Evolutionary conservation across 2,888 invertebrate species (phyloP).

Genomic region (Uropetala carovei): DNA sequence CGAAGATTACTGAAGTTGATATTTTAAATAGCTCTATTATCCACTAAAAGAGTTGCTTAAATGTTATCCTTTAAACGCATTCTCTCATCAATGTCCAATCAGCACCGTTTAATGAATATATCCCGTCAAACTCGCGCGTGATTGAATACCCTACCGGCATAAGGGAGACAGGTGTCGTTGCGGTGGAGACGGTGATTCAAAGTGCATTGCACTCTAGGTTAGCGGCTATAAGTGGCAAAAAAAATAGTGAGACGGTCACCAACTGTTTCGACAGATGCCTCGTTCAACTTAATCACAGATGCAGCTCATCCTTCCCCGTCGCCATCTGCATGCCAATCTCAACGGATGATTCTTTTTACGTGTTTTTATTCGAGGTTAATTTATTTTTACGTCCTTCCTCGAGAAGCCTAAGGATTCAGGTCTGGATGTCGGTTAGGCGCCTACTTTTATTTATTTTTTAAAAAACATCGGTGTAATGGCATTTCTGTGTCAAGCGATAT

Average conservation of each 20-base stretch:
- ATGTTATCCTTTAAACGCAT: too few species aligned
- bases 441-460: too few species aligned
- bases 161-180: not conserved
- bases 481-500: too few species aligned
- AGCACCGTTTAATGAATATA: not conserved
- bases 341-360: not conserved
- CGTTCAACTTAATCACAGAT: not conserved
- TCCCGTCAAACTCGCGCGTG: not conserved
- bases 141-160: not conserved
- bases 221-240: not conserved
- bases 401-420: too few species aligned
- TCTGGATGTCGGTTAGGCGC: too few species aligned
- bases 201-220: not conserved
- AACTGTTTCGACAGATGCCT: conserved; percentile 9
- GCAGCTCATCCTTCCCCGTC: not conserved
- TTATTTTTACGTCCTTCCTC: too few species aligned
- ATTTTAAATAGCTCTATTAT: not conserved
- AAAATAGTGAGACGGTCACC: not conserved
- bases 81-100: too few species aligned
- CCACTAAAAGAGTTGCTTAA: too few species aligned
- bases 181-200: not conserved
- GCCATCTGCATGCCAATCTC: not conserved
- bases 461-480: too few species aligned
- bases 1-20: not conserved
- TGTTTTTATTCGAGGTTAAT: too few species aligned